Base-by-base conservation (phyloP, 2,888 invertebrate genomes). In the Spicauda simplicius region DNA sequence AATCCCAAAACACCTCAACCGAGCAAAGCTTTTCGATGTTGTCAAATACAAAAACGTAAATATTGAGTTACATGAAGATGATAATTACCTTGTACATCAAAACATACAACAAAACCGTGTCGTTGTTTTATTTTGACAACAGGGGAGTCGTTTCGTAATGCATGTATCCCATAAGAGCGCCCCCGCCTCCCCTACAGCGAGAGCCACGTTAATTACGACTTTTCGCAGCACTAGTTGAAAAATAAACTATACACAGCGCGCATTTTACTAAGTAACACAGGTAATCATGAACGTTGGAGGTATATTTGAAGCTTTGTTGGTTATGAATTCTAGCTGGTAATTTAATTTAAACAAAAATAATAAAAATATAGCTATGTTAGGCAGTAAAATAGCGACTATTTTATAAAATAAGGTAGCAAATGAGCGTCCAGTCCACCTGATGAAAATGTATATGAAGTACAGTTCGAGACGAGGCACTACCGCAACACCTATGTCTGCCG, bases 191-290 rank as follows among this genome's bases (percentile, higher is more conserved):
- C 50, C 48, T 8, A 48, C 16, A 54, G 12, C 82, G 83, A 84
- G 85, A 84, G 82, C 82, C 82, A 82, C 82, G 83, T 86, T 88
- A 88, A 89, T 88, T 88, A 87, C 58, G 25, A 59, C 58, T 82
- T 84, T 83, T 81, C 79, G 81, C 76, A 72, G 78, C 75, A 73
- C 76, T 77, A 79, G 81, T 80, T 82, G 75, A 78, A 84, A 85
- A 87, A 86, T 81, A 83, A 85, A 82, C 80, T 76, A 76, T 75
- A 71, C 71, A 68, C 50, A 50, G 11, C 6, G 50, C 18, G 18
- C 50, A 50, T 50, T 50, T 18, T 50, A 10, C 50, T 18, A 50
- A 50, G 18, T 50, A 50, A 50, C 50, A 50, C 50, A 50, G 50
- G 50, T 18, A 18, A 50, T 18, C 18, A 50, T 50, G 50, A 16